Evolutionary conservation across 2,113 vertebrate genomes (phyloP).

Genomic region (Scortum barcoo): DNA sequence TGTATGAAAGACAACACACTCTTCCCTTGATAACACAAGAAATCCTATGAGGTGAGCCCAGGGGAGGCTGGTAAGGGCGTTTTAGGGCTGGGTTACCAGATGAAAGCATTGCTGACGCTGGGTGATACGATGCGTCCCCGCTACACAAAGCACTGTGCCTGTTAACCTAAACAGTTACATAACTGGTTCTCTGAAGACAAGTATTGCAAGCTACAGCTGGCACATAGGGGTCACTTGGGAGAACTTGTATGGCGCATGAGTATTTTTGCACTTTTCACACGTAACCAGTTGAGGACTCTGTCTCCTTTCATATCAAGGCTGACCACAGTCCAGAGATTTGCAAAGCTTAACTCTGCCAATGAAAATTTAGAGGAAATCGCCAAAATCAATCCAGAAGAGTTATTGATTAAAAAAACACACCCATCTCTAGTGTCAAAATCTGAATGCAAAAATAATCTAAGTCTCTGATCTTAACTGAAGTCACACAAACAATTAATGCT

Average conservation of each 20-base stretch:
- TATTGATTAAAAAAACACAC: constrained; percentile 1
- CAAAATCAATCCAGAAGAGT: not conserved
- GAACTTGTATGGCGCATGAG: constrained; percentile 13
- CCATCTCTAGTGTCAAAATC: not conserved
- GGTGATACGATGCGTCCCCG: constrained; percentile 54
- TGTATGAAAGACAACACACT: constrained; percentile 31
- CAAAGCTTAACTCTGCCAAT: not conserved
- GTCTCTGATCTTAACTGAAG: not conserved
- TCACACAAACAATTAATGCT: not conserved
- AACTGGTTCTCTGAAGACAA: constrained; percentile 58
- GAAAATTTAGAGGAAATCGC: not conserved
- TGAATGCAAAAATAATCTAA: not conserved
- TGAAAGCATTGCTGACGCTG: constrained; percentile 49
- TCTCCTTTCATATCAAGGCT: constrained; percentile 2
- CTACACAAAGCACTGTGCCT: constrained; percentile 25
- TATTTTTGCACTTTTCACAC: constrained; percentile 18
- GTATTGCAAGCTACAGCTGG: constrained; percentile 27
- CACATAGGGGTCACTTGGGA: constrained; percentile 34
- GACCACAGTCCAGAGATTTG: constrained; percentile 5
- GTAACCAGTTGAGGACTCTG: constrained; percentile 22
- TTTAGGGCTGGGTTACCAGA: constrained; percentile 20
- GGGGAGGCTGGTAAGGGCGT: constrained; percentile 24
- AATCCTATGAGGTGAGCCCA: constrained; percentile 23
- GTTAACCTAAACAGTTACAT: constrained; percentile 60
- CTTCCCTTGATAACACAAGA: constrained; percentile 39